These are phyloP conservation scores for Lanius ludovicianus DNA, from an alignment of 2,113 vertebrate genomes.

Conservation along the genomic window DNA sequence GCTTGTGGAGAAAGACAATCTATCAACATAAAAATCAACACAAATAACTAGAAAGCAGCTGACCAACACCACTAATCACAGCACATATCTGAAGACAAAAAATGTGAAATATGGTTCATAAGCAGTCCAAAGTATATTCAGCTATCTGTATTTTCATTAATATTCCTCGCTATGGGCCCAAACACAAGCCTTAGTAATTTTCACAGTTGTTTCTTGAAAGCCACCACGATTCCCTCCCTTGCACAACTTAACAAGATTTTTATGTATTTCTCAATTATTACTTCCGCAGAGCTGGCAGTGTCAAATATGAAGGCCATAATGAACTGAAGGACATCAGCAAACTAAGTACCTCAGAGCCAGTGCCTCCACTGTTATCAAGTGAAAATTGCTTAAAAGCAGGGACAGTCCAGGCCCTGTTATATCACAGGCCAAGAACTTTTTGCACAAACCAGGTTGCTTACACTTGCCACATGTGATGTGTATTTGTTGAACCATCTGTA, in stretches of 20 bases:
- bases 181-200: neutral
- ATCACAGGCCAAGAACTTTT: neutral
- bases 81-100: neutral
- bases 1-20: neutral
- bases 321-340: slow-evolving; percentile 34
- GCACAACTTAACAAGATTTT: neutral
- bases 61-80: neutral
- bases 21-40: neutral
- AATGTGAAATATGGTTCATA: neutral
- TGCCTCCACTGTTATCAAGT: neutral
- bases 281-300: neutral
- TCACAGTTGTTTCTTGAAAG: slow-evolving; percentile 5
- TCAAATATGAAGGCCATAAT: neutral
- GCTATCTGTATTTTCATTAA: neutral
- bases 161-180: neutral
- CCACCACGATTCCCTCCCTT: neutral
- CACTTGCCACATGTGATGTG: neutral
- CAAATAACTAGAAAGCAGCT: neutral
- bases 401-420: neutral
- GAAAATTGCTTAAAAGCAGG: neutral
- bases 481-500: neutral
- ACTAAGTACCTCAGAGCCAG: neutral
- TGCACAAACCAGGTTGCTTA: neutral
- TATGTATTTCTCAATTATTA: neutral
- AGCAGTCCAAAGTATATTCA: neutral